Evolutionary conservation across 2,797 vertebrate genomes (phyloP), one percentile per base, ranked within the genome.

Genomic region (Pangasius djambal): DNA sequence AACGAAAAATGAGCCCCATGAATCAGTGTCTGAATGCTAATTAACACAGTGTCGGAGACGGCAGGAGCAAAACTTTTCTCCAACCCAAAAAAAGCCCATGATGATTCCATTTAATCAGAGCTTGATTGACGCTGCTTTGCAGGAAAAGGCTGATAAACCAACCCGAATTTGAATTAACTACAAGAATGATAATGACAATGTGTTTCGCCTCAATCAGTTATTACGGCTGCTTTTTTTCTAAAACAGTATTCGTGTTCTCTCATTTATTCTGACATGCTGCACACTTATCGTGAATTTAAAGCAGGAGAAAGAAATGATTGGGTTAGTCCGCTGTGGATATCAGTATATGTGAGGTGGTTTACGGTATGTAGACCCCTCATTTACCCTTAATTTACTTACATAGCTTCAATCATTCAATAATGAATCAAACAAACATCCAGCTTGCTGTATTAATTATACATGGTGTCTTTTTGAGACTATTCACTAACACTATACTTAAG

Each of bases 131-230:
- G 88, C 83, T 44, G 84, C 86, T 83, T 83, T 63, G 52, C 88
- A 89, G 87, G 81, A 87, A 88, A 85, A 50, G 79, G 89, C 83
- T 91, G 91, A 92, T 89, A 90, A 91, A 91, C 89, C 87, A 85
- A 79, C 87, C 78, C 63, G 88, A 92, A 91, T 91, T 90, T 90
- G 90, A 93, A 92, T 92, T 90, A 83, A 65, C 86, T 87, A 63
- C 55, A 61, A 90, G 81, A 89, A 87, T 67, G 85, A 92, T 91
- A 90, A 88, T 90, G 74, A 59, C 48, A 81, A 88, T 86, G 65
- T 85, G 83, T 89, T 89, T 91, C 77, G 86, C 91, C 86, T 57
- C 74, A 87, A 78, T 89, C 77, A 87, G 72, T 75, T 84, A 89
- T 86, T 86, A 81, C 50, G 85, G 48, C 74, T 89, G 89, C 83